A percentile compares a stretch with the other conserved stretches of the same genome.
phyloP scores from a whole-genome alignment of 2,797 vertebrate species.

The Sciaenops ocellatus region DNA sequence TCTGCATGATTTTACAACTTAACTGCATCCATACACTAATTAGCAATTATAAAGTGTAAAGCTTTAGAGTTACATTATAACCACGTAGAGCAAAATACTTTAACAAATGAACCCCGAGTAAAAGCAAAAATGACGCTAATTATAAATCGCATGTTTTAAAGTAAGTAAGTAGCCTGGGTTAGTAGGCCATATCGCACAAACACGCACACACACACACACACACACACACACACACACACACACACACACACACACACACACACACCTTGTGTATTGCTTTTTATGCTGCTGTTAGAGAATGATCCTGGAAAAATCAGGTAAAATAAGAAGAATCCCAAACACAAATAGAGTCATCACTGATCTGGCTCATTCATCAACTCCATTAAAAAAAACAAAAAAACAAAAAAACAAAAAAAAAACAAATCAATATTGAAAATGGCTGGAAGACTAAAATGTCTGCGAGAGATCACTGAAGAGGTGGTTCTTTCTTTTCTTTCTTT shows the following conservation, averaged over 20 bases:
- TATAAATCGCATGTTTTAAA: not conserved
- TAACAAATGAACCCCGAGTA: not conserved
- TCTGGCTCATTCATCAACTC: not conserved
- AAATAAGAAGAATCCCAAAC: constrained; percentile 11
- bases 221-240: not conserved
- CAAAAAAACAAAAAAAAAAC: too few relatives aligned
- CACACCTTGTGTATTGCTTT: not conserved
- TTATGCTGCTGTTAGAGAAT: not conserved
- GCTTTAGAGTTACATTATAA: not conserved
- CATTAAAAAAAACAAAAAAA: not conserved
- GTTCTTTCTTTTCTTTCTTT: not conserved
- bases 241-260: not conserved
- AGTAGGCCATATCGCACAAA: not conserved
- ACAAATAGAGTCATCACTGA: not conserved
- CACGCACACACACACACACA: not conserved
- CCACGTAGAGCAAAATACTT: not conserved
- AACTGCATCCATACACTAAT: not conserved
- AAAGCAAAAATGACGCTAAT: not conserved
- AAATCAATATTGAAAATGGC: constrained; percentile 4
- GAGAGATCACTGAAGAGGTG: not conserved
- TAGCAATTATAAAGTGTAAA: not conserved
- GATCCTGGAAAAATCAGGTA: not conserved
- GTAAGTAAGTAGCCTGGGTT: not conserved
- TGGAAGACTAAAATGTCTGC: constrained; percentile 4
- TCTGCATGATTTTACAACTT: not conserved